Conservation (phyloP, 1,140 invertebrate species). For the Conus betulinus region DNA sequence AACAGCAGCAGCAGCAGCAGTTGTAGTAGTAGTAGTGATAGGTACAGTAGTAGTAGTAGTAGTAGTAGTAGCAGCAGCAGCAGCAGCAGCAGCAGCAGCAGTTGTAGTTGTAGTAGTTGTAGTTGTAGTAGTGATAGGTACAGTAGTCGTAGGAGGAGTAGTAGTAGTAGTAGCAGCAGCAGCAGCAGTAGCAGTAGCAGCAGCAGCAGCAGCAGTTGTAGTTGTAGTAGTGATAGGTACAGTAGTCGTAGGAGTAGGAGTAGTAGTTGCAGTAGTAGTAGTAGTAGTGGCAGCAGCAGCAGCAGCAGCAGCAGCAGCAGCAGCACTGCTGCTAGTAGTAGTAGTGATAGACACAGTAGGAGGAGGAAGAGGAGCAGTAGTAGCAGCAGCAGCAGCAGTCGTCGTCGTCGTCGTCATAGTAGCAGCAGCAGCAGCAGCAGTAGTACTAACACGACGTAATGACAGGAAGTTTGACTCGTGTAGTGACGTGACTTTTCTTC, state of each 20-base stretch:
- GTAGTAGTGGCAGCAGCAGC: constrained; percentile 6
- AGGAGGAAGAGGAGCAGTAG: not conserved
- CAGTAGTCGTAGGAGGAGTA: too few species aligned
- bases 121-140: constrained; percentile 19
- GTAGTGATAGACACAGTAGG: not conserved
- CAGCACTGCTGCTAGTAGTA: not conserved
- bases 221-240: constrained; percentile 15
- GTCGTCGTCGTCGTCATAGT: too few species aligned
- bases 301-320: constrained; percentile 10
- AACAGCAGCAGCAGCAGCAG: not conserved
- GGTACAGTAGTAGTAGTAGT: constrained; percentile 1
- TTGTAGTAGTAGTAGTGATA: constrained; percentile 7
- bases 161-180: constrained; percentile 21
- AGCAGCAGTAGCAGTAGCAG: constrained; percentile 25
- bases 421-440: constrained; percentile 10
- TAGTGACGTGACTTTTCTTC: too few species aligned
- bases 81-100: constrained; percentile 6
- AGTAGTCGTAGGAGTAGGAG: too few species aligned
- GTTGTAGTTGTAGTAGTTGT: constrained; percentile 14
- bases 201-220: constrained; percentile 4
- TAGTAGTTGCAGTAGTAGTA: too few species aligned
- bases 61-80: constrained; percentile 10
- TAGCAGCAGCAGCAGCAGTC: too few species aligned
- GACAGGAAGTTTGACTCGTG: too few species aligned
- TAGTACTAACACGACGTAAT: too few species aligned